Evolutionary conservation across 2,888 invertebrate species (phyloP).

Genomic region (Chromoteleia sp.): DNA sequence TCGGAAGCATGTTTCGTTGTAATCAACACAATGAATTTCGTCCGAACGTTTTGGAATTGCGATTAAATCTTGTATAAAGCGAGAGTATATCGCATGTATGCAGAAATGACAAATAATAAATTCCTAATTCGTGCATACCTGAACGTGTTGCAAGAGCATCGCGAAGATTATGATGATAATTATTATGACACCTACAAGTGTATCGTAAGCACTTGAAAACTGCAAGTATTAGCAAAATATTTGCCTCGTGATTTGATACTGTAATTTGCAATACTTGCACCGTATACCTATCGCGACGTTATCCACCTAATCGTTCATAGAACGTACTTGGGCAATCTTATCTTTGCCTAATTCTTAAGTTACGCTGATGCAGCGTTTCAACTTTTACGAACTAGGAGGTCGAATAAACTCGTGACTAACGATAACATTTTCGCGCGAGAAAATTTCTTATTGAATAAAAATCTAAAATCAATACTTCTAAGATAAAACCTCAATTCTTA

Average conservation of each 20-base stretch:
- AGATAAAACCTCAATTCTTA: background rate
- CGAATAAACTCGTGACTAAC: conserved; percentile 11
- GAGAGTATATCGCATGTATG: conserved; percentile 22
- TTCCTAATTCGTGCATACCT: conserved; percentile 71
- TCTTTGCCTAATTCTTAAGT: conserved; percentile 68
- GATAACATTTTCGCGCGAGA: conserved; percentile 17
- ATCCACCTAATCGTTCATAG: conserved; percentile 77
- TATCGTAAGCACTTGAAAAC: conserved; percentile 73
- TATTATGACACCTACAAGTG: conserved; percentile 64
- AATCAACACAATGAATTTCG: conserved; percentile 28
- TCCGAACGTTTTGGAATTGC: conserved; percentile 26
- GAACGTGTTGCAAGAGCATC: conserved; percentile 70
- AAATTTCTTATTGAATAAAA: background rate
- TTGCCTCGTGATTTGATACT: conserved; percentile 49
- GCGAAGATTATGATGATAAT: conserved; percentile 55
- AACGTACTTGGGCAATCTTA: conserved; percentile 79
- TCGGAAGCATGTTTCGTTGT: background rate
- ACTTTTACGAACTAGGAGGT: conserved; percentile 40
- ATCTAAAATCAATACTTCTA: background rate
- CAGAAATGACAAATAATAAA: conserved; percentile 62
- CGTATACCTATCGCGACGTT: conserved; percentile 77
- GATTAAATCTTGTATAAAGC: conserved; percentile 28
- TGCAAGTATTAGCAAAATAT: conserved; percentile 76
- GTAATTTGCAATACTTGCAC: conserved; percentile 73
- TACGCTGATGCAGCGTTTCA: conserved; percentile 62